A percentile compares a stretch with the other conserved stretches of the same genome.
Evolutionary conservation across 2,797 vertebrate genomes (phyloP).

Genomic region (Alfaro cultratus): DNA sequence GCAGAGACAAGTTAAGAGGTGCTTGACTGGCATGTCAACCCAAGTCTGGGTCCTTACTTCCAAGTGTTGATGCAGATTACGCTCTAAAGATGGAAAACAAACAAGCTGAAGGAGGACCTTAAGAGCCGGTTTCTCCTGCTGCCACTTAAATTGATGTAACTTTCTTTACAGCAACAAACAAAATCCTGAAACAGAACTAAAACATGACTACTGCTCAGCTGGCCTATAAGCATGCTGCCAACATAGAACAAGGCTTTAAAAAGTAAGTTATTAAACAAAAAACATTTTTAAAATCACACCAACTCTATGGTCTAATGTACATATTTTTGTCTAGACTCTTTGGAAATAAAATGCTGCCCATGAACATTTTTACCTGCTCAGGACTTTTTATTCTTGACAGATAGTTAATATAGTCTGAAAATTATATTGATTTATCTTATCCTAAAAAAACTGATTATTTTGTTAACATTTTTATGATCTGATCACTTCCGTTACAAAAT

Average conservation of each 20-base stretch:
- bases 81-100: conserved; percentile 26
- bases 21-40: conserved; percentile 30
- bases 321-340: not conserved
- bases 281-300: not conserved
- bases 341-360: not conserved
- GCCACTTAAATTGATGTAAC: not conserved
- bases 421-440: not conserved
- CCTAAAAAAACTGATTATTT: not conserved
- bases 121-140: conserved; percentile 4
- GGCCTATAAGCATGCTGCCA: not conserved
- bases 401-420: not conserved
- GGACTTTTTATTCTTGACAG: not conserved
- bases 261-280: not conserved
- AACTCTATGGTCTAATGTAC: not conserved
- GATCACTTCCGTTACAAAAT: not conserved
- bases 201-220: not conserved
- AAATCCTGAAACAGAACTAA: not conserved
- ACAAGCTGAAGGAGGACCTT: conserved; percentile 16
- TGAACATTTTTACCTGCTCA: not conserved
- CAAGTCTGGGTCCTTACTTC: conserved; percentile 34
- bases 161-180: not conserved
- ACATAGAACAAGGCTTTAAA: not conserved
- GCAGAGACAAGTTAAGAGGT: conserved; percentile 46
- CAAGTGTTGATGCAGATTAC: conserved; percentile 34
- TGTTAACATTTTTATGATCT: not conserved